Percentiles rank a stretch among this genome's conserved stretches.
phyloP scores from a whole-genome alignment of 2,797 vertebrate species.

The Phoebastria nigripes region DNA sequence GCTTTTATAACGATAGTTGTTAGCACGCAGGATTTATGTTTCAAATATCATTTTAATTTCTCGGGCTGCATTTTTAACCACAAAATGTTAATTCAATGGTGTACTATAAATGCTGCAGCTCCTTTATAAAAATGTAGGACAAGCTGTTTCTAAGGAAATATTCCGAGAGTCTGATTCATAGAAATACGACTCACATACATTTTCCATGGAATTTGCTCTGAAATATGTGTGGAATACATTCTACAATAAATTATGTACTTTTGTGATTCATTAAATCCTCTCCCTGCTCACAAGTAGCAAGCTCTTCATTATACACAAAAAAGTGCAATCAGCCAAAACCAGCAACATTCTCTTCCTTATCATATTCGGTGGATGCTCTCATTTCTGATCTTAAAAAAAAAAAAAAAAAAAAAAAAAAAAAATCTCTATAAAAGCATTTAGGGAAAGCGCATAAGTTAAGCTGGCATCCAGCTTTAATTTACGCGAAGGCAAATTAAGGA shows the following conservation, averaged over 20 bases:
- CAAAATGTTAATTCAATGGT: constrained; percentile 75
- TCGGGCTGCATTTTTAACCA: constrained; percentile 72
- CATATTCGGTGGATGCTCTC: neutral
- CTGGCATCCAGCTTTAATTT: constrained; percentile 27
- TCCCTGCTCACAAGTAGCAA: constrained; percentile 24
- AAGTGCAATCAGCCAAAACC: constrained; percentile 20
- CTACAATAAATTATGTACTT: constrained; percentile 64
- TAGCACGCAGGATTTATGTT: constrained; percentile 79
- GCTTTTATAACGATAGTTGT: constrained; percentile 73
- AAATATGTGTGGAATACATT: constrained; percentile 61
- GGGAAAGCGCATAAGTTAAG: neutral
- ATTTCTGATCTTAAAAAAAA: neutral
- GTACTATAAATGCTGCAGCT: constrained; percentile 61
- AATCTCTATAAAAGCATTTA: constrained; percentile 31
- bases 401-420: neutral
- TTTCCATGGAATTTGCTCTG: constrained; percentile 68
- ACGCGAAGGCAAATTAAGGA: constrained; percentile 11
- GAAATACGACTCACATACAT: constrained; percentile 58
- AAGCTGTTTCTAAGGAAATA: constrained; percentile 73
- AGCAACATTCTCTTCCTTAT: neutral
- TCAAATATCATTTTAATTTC: constrained; percentile 82
- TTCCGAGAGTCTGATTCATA: constrained; percentile 62
- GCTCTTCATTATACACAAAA: constrained; percentile 41
- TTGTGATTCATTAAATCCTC: constrained; percentile 63
- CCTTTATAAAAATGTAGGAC: constrained; percentile 67